These are phyloP conservation scores for Copidosoma aretas DNA, from an alignment of 2,888 invertebrate species.

Conservation along the genomic window DNA sequence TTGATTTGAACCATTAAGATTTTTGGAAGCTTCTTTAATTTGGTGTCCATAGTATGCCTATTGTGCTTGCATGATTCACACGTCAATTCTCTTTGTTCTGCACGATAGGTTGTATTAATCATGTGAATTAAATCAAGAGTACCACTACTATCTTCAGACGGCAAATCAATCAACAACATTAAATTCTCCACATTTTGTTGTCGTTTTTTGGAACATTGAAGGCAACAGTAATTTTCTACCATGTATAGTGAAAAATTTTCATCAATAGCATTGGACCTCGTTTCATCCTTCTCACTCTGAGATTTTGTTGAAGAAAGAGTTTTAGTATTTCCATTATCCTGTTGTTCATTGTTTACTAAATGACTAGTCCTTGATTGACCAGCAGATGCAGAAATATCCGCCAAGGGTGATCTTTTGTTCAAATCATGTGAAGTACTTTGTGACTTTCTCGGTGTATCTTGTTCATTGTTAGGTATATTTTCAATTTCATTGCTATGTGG, in stretches of 20 bases:
- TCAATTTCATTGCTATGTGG: conserved; percentile 44
- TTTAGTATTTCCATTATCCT: conserved; percentile 32
- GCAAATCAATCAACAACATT: conserved; percentile 53
- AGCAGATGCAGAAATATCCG: conserved; percentile 45
- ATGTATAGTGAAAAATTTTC: conserved; percentile 51
- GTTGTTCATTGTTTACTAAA: neutral
- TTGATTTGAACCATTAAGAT: conserved; percentile 53
- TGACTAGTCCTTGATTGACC: conserved; percentile 23
- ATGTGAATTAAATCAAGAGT: conserved; percentile 46
- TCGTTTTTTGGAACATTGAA: conserved; percentile 49
- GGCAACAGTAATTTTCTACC: conserved; percentile 52
- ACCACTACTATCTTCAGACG: conserved; percentile 42
- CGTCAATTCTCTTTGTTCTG: conserved; percentile 50
- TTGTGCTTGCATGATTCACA: conserved; percentile 52
- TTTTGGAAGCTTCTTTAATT: conserved; percentile 51
- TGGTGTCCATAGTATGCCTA: conserved; percentile 48
- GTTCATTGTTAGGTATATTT: conserved; percentile 49
- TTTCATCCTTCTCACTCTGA: conserved; percentile 25
- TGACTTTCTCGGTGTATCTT: conserved; percentile 36
- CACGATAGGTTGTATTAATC: conserved; percentile 48
- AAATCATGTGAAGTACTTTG: conserved; percentile 40
- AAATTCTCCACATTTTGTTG: conserved; percentile 53
- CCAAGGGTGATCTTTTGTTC: conserved; percentile 47
- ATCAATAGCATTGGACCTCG: conserved; percentile 50
- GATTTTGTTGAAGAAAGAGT: conserved; percentile 37